Conservation (phyloP, 2,888 invertebrate genomes). For the Fragum whitleyi region DNA sequence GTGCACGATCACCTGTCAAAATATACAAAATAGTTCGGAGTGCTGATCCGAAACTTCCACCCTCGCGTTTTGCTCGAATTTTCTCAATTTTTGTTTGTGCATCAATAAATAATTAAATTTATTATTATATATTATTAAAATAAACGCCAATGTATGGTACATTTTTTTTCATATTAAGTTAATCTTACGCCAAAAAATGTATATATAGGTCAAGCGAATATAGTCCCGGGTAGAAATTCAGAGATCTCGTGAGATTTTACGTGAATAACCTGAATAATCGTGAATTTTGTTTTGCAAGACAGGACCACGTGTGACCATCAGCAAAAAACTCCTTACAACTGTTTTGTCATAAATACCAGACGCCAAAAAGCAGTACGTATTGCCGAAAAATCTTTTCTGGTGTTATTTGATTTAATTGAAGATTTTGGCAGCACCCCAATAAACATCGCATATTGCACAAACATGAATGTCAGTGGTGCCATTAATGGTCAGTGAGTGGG, state of each 20-base stretch:
- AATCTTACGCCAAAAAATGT: not conserved
- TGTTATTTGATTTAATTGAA: no score
- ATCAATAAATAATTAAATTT: no score
- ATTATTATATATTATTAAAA: no score
- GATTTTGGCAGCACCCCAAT: not conserved
- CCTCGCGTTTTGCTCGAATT: no score
- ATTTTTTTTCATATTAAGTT: no score
- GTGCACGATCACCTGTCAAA: constrained; percentile 57
- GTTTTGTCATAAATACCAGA: not conserved
- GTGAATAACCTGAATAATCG: constrained; percentile 26
- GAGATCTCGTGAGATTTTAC: constrained; percentile 50
- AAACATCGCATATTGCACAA: constrained; percentile 15
- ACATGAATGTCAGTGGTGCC: not conserved
- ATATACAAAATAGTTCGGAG: constrained; percentile 37
- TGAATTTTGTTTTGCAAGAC: constrained; percentile 42
- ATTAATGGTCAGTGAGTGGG: not conserved
- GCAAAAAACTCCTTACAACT: not conserved
- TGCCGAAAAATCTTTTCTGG: not conserved
- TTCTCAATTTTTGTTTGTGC: no score
- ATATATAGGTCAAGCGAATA: constrained; percentile 7
- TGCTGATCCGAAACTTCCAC: no score
- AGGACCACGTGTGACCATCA: constrained; percentile 39
- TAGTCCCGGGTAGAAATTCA: constrained; percentile 10
- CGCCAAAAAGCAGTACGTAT: not conserved
- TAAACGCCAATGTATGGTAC: no score